Evolutionary conservation across 2,113 vertebrate species (phyloP).

Genomic region (Macrotis lagotis): DNA sequence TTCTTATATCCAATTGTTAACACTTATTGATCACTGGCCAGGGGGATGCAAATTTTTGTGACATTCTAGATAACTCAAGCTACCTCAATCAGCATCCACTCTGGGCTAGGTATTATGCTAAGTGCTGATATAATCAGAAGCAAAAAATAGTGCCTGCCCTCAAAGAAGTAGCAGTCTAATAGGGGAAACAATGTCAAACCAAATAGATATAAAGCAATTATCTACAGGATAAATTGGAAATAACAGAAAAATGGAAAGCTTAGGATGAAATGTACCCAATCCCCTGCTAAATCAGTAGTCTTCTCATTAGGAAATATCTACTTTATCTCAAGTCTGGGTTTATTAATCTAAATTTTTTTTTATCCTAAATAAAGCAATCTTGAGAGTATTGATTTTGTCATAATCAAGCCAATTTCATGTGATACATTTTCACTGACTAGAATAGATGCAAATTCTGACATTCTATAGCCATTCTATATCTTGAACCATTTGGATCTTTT

Average conservation of each 20-base stretch:
- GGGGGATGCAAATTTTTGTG: background rate
- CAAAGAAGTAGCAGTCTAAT: background rate
- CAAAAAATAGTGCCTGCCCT: background rate
- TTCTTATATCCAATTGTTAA: background rate
- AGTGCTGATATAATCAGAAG: background rate
- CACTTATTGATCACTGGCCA: background rate
- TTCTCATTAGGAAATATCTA: background rate
- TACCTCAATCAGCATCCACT: background rate
- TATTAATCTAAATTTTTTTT: background rate
- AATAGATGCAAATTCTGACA: background rate
- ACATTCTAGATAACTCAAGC: background rate
- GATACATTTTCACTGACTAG: background rate
- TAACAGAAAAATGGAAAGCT: background rate
- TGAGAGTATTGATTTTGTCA: background rate
- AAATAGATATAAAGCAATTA: background rate
- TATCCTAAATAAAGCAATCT: background rate
- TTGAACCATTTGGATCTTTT: constrained; percentile 69
- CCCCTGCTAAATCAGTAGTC: background rate
- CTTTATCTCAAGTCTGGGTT: background rate
- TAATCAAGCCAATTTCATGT: background rate
- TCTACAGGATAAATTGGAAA: background rate
- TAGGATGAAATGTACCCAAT: background rate
- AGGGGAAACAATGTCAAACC: background rate
- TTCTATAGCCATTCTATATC: background rate
- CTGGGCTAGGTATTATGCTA: background rate